Evolutionary conservation across 2,113 vertebrate genomes (phyloP).

Genomic region (Opisthocomus hoazin): DNA sequence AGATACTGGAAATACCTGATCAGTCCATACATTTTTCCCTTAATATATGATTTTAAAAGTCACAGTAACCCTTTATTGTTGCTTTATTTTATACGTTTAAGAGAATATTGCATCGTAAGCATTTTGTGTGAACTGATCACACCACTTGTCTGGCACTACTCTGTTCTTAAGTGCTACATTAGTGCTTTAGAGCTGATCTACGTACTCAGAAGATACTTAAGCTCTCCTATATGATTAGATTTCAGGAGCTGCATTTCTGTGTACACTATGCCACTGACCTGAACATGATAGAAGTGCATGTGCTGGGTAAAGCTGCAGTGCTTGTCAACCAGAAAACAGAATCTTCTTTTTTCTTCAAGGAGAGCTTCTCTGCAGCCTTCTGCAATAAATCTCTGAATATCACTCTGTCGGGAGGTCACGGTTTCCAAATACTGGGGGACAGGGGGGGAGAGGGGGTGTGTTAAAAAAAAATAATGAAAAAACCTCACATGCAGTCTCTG

Average conservation of each 20-base stretch:
- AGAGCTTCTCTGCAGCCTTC: constrained; percentile 93
- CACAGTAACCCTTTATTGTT: neutral
- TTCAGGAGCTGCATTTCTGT: neutral
- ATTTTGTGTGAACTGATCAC: neutral
- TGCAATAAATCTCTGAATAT: constrained; percentile 92
- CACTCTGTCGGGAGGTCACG: constrained; percentile 84
- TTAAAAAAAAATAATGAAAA: neutral
- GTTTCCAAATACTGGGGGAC: constrained; percentile 85
- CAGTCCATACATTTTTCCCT: neutral
- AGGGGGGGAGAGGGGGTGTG: too few species aligned
- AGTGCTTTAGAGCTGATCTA: too few species aligned
- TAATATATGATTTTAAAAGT: neutral
- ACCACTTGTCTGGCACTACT: neutral
- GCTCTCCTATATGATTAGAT: neutral
- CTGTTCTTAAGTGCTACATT: neutral
- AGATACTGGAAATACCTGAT: neutral
- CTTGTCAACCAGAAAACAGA: constrained; percentile 97
- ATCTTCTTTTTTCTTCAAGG: constrained; percentile 92
- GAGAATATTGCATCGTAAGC: neutral
- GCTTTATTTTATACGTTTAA: neutral
- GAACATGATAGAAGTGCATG: constrained; percentile 81
- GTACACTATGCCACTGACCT: constrained; percentile 69
- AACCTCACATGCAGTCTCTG: neutral
- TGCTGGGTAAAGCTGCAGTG: constrained; percentile 89
- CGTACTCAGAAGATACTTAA: neutral